These are phyloP conservation scores for Apeira syringaria DNA, from an alignment of 2,888 invertebrate genomes.

Conservation along the genomic window DNA sequence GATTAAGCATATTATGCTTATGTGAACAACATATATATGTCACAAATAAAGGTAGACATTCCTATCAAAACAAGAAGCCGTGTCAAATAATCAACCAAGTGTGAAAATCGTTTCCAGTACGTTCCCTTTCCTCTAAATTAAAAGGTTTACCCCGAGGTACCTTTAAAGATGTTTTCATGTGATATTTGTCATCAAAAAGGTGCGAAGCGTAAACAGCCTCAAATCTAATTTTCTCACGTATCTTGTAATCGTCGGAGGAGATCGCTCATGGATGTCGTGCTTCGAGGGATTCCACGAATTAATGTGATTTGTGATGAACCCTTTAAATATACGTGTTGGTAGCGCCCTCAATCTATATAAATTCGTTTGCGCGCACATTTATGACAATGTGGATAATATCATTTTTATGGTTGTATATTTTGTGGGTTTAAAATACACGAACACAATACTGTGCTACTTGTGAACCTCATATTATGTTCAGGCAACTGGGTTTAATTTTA, in stretches of 20 bases:
- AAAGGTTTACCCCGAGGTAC: conserved; percentile 6
- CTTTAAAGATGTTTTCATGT: conserved; percentile 14
- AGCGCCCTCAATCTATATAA: conserved; percentile 3
- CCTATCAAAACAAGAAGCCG: neutral
- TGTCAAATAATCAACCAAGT: neutral
- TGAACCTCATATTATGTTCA: too few species aligned
- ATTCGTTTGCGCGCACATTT: neutral
- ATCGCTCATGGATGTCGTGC: conserved; percentile 21
- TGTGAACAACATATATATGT: too few species aligned
- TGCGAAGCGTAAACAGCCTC: conserved; percentile 24
- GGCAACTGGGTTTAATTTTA: too few species aligned
- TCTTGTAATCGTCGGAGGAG: conserved; percentile 19
- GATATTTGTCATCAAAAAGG: conserved; percentile 22
- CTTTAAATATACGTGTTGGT: conserved; percentile 22
- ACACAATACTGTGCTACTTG: too few species aligned
- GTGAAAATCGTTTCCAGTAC: conserved; percentile 12
- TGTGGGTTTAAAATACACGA: too few species aligned
- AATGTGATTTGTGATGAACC: conserved; percentile 32
- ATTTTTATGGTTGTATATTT: too few species aligned
- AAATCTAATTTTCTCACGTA: conserved; percentile 31
- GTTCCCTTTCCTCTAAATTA: conserved; percentile 13
- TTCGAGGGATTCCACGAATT: conserved; percentile 22
- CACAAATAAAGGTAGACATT: neutral
- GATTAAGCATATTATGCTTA: too few species aligned
- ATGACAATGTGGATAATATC: neutral